A percentile compares a stretch with the other conserved stretches of the same genome.
phyloP scores from a whole-genome alignment of 2,113 vertebrate genomes.

The Boulengeromyrus knoepffleri region DNA sequence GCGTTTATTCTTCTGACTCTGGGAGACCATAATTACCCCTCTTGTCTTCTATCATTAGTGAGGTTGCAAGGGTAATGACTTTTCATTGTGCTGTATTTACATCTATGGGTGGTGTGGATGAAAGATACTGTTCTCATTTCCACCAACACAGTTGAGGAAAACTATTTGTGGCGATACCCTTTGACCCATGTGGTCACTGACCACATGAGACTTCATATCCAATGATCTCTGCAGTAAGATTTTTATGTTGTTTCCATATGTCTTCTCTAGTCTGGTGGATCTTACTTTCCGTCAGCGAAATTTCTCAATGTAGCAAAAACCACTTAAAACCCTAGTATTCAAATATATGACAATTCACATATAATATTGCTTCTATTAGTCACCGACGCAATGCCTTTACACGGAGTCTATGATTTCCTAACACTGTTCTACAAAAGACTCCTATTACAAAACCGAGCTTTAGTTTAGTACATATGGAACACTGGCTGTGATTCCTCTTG shows the following conservation, averaged over 20 bases:
- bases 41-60: conserved; percentile 33
- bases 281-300: neutral
- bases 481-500: neutral
- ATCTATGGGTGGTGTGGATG: neutral
- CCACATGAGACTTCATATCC: neutral
- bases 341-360: neutral
- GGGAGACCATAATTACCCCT: conserved; percentile 36
- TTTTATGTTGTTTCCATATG: neutral
- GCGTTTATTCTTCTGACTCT: conserved; percentile 28
- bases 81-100: conserved; percentile 19
- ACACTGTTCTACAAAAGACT: neutral
- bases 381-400: neutral
- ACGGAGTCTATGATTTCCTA: neutral
- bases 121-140: neutral
- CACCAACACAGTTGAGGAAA: neutral
- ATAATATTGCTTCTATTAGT: neutral
- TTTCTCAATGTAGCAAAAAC: neutral
- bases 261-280: neutral
- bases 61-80: conserved; percentile 28
- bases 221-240: neutral
- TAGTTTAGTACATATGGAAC: neutral
- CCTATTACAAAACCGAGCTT: neutral
- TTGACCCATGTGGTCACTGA: neutral
- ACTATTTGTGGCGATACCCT: neutral
- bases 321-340: neutral